phyloP scores from a whole-genome alignment of 1,140 invertebrate species.

The Drosophila bipectinata region DNA sequence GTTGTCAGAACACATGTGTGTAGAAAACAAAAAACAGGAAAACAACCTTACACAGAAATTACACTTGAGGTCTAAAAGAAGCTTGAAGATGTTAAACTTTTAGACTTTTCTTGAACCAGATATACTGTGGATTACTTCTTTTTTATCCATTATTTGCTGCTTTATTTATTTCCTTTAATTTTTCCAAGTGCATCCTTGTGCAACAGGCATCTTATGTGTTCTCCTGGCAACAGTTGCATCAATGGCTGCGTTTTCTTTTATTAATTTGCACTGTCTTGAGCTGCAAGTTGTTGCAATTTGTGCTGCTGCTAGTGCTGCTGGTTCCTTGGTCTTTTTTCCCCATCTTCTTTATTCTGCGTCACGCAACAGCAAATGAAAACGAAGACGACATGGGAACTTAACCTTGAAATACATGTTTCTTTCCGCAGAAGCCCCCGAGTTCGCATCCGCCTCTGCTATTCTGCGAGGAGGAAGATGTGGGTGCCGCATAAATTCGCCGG shows the following conservation, averaged over 20 bases:
- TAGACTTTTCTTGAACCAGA: no score
- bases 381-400: conserved; percentile 71
- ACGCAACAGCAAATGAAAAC: conserved; percentile 69
- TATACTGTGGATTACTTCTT: neutral
- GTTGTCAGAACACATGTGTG: conserved; percentile 72
- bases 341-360: conserved; percentile 44
- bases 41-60: conserved; percentile 6
- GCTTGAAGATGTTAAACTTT: neutral
- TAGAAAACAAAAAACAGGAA: conserved; percentile 7
- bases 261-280: conserved; percentile 70
- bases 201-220: conserved; percentile 29
- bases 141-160: neutral
- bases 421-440: conserved; percentile 2
- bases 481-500: conserved; percentile 29
- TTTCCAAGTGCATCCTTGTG: neutral
- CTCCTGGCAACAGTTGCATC: conserved; percentile 55
- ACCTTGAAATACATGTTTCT: conserved; percentile 67
- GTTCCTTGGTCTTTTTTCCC: conserved; percentile 27
- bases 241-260: conserved; percentile 79
- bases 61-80: neutral
- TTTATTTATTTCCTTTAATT: neutral
- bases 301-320: conserved; percentile 20
- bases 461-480: conserved; percentile 25
- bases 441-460: conserved; percentile 16
- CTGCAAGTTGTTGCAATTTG: conserved; percentile 34